These are phyloP conservation scores for Aleadryas rufinucha DNA, from an alignment of 2,113 vertebrate species.

Conservation along the genomic window DNA sequence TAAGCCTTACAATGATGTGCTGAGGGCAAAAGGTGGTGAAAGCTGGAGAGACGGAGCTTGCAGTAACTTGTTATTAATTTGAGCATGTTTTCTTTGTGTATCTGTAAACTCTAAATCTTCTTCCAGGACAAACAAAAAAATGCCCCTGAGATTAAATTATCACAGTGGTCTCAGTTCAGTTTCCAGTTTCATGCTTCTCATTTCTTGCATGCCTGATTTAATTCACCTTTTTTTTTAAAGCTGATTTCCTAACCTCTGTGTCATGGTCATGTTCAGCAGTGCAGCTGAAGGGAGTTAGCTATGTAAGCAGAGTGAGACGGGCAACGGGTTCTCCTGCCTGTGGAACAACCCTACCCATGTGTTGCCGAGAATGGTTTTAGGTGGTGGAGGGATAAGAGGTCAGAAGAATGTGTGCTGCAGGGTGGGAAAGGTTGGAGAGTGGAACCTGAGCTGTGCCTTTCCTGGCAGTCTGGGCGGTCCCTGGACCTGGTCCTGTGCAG, in stretches of 20 bases:
- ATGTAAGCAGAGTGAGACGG: rapidly evolving
- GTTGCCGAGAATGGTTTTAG: not conserved
- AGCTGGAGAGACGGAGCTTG: not conserved
- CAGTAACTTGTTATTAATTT: not conserved
- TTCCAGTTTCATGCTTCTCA: not conserved
- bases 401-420: not conserved
- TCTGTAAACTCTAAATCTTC: not conserved
- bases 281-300: not conserved
- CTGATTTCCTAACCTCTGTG: not conserved
- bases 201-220: conserved; percentile 3
- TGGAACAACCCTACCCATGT: not conserved
- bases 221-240: not conserved
- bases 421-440: not conserved
- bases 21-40: not conserved
- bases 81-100: not conserved
- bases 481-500: not conserved
- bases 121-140: not conserved
- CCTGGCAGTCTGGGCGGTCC: not conserved
- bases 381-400: not conserved
- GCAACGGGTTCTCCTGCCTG: not conserved
- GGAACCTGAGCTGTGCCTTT: not conserved
- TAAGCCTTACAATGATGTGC: not conserved
- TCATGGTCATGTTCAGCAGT: not conserved
- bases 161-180: not conserved
- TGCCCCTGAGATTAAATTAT: not conserved